phyloP scores from a whole-genome alignment of 2,797 vertebrate species.

The Brachyrhaphis roseni region DNA sequence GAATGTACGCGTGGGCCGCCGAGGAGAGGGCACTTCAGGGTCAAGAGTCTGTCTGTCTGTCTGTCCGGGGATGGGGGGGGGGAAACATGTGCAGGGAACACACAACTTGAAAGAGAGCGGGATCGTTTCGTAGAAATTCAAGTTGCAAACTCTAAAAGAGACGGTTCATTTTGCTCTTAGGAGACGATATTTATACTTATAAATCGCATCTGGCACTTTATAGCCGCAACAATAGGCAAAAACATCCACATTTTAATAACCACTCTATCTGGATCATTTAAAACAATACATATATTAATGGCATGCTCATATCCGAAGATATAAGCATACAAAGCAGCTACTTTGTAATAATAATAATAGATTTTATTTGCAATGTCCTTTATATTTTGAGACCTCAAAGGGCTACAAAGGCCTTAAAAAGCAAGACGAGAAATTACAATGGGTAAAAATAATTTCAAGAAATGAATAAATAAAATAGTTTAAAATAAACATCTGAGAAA shows the following conservation, averaged over 20 bases:
- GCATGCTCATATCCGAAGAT: neutral
- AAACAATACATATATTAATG: too few species aligned
- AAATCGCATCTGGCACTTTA: neutral
- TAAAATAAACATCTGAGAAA: too few species aligned
- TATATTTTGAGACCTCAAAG: too few species aligned
- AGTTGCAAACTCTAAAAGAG: neutral
- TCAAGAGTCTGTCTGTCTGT: constrained; percentile 62
- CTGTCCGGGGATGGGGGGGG: constrained; percentile 58
- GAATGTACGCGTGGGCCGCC: constrained; percentile 76
- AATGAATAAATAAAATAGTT: too few species aligned
- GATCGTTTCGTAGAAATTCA: neutral
- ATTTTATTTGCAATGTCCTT: too few species aligned
- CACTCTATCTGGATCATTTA: neutral
- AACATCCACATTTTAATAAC: neutral
- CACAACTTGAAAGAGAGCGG: neutral
- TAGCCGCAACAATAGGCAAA: neutral
- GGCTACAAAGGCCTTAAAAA: too few species aligned
- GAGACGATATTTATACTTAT: neutral
- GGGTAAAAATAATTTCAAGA: too few species aligned
- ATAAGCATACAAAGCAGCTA: neutral
- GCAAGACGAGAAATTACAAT: too few species aligned
- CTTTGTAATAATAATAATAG: too few species aligned
- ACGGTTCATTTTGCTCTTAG: neutral
- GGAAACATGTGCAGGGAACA: constrained; percentile 43
- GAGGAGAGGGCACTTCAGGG: constrained; percentile 63